Evolutionary conservation across 2,797 vertebrate species (phyloP), one percentile per base, ranked within the genome.

Genomic region (Babyrousa celebensis): DNA sequence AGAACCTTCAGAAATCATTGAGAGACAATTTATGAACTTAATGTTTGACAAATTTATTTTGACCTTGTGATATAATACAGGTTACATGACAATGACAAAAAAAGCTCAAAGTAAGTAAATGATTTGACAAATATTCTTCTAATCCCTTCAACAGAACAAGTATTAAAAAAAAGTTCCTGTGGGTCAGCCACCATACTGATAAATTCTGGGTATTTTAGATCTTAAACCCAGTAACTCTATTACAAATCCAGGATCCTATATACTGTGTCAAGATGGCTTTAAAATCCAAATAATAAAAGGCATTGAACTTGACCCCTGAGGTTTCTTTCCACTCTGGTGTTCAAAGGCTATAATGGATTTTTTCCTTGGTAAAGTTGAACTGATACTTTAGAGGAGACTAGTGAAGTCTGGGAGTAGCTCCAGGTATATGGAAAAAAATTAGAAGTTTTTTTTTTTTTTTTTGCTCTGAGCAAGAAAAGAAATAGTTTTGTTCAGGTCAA

Each of bases 211-310:
- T 23, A 87, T 25, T 84, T 94, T 68, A 85, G 32, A 72, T 87
- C 48, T 85, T 87, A 52, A 82, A 48, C 62, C 9, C 21, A 83
- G 36, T 52, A 89, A 90, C 6, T 75, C 21, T 10, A 54, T 71
- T 32, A 94, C 58, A 95, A 94, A 92, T 71, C 67, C 70, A 85
- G 21, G 58, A 77, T 18, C 71, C 56, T 36, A n/a, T 58, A 70
- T 1, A 8, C 15, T 82, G 5, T 84, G 29, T 83, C 60, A 58
- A 86, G 58, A 91, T 43, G 32, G 12, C 56, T 96, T 96, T 77
- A 88, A 96, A 87, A 83, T 84, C 21, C 56, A 93, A 86, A 85
- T 84, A 92, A 91, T 32, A 17, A 80, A 84, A 96, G 48, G 43
- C 52, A 75, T 58, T 88, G 18, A 72, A 82, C 36, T 79, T 92